Percentiles rank a stretch among this genome's conserved stretches.
Evolutionary conservation across 2,888 invertebrate species (phyloP).

Genomic region (Cancer borealis): DNA sequence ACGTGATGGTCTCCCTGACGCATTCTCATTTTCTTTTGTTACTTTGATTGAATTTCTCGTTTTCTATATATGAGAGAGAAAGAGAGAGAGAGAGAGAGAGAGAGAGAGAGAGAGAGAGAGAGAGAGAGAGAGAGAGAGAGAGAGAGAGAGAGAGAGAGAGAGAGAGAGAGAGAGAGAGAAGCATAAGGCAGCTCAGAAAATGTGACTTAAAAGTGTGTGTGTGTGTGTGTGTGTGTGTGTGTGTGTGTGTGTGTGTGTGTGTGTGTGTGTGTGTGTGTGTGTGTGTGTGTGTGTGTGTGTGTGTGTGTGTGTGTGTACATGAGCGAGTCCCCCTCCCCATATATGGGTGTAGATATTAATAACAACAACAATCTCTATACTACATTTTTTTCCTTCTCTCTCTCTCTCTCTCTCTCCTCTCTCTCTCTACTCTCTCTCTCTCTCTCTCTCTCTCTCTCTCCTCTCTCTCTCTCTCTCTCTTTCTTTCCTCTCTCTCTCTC

Average conservation of each 20-base stretch:
- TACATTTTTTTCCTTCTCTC: neutral
- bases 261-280: slow-evolving; percentile 11
- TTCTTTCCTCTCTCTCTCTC: neutral
- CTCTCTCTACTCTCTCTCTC: neutral
- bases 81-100: too few species aligned
- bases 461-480: neutral
- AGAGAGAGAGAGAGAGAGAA: neutral
- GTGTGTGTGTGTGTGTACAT: slow-evolving; percentile 20
- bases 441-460: neutral
- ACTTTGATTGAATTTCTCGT: too few species aligned
- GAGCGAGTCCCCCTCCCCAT: neutral
- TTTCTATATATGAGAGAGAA: too few species aligned
- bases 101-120: neutral
- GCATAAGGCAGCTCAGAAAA: neutral
- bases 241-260: slow-evolving; percentile 11
- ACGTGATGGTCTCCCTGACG: too few species aligned
- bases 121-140: neutral
- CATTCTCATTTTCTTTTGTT: too few species aligned
- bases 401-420: neutral
- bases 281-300: slow-evolving; percentile 18
- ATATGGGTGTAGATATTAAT: neutral
- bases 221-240: slow-evolving; percentile 1
- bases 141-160: neutral
- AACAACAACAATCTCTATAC: neutral
- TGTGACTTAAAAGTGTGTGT: neutral